Conservation (phyloP, 2,797 vertebrate genomes). For the Micrastur ruficollis region DNA sequence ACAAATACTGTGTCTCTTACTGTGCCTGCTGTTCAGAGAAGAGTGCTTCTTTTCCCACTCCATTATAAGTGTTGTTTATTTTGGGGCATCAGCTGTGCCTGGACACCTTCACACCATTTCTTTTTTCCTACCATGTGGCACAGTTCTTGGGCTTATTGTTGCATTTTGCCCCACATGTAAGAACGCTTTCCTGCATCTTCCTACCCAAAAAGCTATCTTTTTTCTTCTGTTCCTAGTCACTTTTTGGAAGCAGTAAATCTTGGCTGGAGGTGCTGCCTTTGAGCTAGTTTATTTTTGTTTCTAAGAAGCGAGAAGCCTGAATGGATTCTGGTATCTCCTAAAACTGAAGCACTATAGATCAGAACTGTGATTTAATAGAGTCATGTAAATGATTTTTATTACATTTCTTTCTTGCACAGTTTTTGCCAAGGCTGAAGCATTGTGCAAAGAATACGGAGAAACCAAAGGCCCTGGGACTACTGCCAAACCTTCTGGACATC, state of each 20-base stretch:
- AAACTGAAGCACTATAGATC: background rate
- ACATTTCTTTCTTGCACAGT: slow-evolving; percentile 71
- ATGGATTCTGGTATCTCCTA: background rate
- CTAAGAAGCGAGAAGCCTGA: background rate
- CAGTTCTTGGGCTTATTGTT: background rate
- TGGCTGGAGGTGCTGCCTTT: background rate
- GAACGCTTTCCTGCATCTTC: background rate
- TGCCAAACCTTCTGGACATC: slow-evolving; percentile 92
- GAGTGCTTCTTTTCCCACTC: background rate
- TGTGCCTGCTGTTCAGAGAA: background rate
- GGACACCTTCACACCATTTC: background rate
- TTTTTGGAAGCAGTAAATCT: background rate
- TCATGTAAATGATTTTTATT: background rate
- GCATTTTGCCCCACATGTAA: background rate
- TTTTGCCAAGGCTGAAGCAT: slow-evolving; percentile 86
- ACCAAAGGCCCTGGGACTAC: slow-evolving; percentile 94
- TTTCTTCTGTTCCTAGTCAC: background rate
- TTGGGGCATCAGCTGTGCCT: background rate
- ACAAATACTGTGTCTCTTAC: background rate
- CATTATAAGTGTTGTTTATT: background rate
- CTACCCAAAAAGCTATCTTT: background rate
- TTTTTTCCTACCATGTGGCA: background rate
- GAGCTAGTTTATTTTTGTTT: background rate
- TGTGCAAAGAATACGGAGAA: slow-evolving; percentile 97
- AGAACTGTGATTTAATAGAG: background rate